These are phyloP conservation scores for Petrophora chlorosata DNA, from an alignment of 2,888 invertebrate genomes.

Conservation along the genomic window DNA sequence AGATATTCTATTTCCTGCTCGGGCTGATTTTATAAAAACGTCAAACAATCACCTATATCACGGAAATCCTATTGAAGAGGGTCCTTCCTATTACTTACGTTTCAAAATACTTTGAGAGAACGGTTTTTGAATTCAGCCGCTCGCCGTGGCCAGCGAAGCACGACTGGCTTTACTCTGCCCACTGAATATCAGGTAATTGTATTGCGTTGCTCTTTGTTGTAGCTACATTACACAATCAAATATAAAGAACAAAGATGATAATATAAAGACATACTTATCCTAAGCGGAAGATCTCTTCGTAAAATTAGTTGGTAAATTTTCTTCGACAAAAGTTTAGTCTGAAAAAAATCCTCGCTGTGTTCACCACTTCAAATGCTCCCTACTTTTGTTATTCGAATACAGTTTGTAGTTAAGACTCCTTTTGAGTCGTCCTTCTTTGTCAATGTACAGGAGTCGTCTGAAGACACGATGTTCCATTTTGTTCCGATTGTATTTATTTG, in stretches of 20 bases:
- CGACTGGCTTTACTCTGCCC: constrained; percentile 29
- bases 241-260: constrained; percentile 35
- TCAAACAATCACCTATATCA: constrained; percentile 45
- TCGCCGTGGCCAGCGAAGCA: constrained; percentile 18
- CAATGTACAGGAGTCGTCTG: neutral
- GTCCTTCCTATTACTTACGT: constrained; percentile 32
- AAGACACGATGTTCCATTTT: neutral
- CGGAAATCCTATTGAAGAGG: constrained; percentile 47
- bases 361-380: neutral
- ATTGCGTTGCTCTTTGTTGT: constrained; percentile 32
- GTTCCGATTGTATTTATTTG: constrained; percentile 8
- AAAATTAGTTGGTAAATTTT: constrained; percentile 40
- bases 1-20: constrained; percentile 19
- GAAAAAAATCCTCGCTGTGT: neutral
- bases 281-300: constrained; percentile 22
- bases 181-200: constrained; percentile 28
- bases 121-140: constrained; percentile 37
- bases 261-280: constrained; percentile 30
- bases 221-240: constrained; percentile 31
- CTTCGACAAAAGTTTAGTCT: constrained; percentile 32
- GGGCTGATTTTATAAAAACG: constrained; percentile 50
- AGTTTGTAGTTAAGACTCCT: constrained; percentile 9
- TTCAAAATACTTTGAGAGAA: constrained; percentile 29
- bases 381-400: neutral
- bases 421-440: constrained; percentile 5